Evolutionary conservation across 2,797 vertebrate species (phyloP).

Genomic region (Dermochelys coriacea): DNA sequence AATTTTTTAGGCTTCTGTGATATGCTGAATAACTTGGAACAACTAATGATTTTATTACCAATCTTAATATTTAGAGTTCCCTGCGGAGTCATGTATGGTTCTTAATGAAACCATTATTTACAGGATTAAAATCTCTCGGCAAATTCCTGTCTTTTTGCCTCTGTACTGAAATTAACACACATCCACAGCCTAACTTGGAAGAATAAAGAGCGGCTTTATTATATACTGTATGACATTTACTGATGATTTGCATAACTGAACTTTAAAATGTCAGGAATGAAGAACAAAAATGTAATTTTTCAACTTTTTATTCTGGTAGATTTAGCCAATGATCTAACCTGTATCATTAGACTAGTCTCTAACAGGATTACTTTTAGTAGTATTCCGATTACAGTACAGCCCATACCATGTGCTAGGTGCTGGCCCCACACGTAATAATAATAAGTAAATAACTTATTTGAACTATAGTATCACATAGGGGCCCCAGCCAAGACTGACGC

Average conservation of each 20-base stretch:
- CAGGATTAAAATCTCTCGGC: constrained; percentile 66
- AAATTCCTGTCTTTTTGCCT: constrained; percentile 38
- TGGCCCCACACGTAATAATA: background rate
- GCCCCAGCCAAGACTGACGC: background rate
- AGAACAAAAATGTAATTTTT: constrained; percentile 12
- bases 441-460: background rate
- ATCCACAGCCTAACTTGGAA: background rate
- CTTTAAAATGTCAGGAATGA: constrained; percentile 26
- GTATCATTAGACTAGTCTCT: background rate
- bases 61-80: constrained; percentile 73
- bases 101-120: constrained; percentile 73
- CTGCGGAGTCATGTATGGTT: constrained; percentile 34
- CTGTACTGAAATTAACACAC: constrained; percentile 2
- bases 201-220: constrained; percentile 38
- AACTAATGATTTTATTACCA: constrained; percentile 70
- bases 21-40: constrained; percentile 63
- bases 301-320: background rate
- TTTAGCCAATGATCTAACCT: background rate
- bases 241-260: background rate
- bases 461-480: background rate
- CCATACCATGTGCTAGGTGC: background rate
- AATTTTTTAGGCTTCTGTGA: constrained; percentile 61
- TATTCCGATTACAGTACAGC: background rate
- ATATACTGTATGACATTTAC: background rate
- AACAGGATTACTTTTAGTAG: background rate